Evolutionary conservation across 1,140 invertebrate genomes (phyloP), one percentile per base, ranked within the genome.

Genomic region (Scaptodrosophila lebanonensis): DNA sequence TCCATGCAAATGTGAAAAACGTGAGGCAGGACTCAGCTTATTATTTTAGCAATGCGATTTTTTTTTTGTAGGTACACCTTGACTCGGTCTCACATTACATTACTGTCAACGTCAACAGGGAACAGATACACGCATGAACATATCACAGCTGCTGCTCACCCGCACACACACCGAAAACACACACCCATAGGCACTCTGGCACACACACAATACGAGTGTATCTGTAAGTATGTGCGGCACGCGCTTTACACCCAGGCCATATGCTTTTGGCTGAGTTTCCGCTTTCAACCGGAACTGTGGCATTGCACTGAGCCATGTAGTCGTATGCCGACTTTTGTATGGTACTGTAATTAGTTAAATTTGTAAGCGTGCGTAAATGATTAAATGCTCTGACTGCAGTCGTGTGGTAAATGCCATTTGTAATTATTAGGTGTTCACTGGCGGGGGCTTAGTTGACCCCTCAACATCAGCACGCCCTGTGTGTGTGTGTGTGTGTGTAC

Each of bases 1-100:
- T 57, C 45, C 59, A 66, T 62, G 58, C 51, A 51, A 66, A 62
- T 52, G 47, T 40, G 33, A n/a, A n/a, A n/a, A n/a, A n/a, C n/a
- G 20, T 9, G 11, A 3, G 12, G 9, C 27, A 29, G 38, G 11
- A 12, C 25, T 43, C 62, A 65, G 57, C 57, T 65, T 56, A 44
- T 44, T 47, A 15, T 15, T 15, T 12, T 25, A 20, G 25, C 20
- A 27, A 6, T 29, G 17, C 22, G 1, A 12, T 9, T 30, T 30
- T 17, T 36, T 33, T 22, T 15, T 33, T 18, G 8, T 30, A 18
- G 43, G 16, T 32, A 29, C 25, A 12, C 15, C 8, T 8, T 13
- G 16, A 25, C 32, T 25, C 17, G 12, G 44, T 33, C 45, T 65
- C 62, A 30, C 44, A 54, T 66, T 66, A 50, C 58, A 20, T 11